phyloP scores from a whole-genome alignment of 1,140 invertebrate genomes.

The Hirudo medicinalis region DNA sequence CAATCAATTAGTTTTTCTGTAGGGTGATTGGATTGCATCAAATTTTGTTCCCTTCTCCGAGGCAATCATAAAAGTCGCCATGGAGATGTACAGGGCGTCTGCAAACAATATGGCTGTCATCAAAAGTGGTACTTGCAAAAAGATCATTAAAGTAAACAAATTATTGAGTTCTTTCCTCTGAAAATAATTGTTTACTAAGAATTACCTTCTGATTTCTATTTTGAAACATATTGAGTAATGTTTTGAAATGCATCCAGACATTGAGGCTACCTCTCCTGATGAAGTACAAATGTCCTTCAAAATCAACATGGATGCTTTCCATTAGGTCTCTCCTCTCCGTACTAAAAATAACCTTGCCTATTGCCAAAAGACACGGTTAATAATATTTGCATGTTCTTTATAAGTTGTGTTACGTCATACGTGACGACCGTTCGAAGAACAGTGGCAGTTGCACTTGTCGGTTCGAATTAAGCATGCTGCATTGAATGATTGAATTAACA shows the following conservation, averaged over 20 bases:
- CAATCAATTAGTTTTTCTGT: background rate
- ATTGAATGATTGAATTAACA: no score
- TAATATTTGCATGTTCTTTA: no score
- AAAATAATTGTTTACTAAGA: background rate
- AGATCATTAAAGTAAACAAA: conserved; percentile 53
- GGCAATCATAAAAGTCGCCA: conserved; percentile 63
- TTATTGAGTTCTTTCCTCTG: conserved; percentile 17
- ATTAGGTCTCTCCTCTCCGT: conserved; percentile 64
- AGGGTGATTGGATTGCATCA: conserved; percentile 64
- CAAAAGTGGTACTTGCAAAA: conserved; percentile 58
- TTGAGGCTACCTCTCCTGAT: conserved; percentile 60
- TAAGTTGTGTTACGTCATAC: no score
- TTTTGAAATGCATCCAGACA: conserved; percentile 38
- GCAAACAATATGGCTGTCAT: conserved; percentile 60
- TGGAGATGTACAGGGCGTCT: conserved; percentile 66
- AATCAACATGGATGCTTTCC: conserved; percentile 71
- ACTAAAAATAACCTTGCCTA: conserved; percentile 67
- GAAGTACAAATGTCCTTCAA: conserved; percentile 68
- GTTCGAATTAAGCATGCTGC: no score
- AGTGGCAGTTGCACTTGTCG: no score
- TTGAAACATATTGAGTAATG: background rate
- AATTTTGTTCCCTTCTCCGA: conserved; percentile 79
- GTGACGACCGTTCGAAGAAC: no score
- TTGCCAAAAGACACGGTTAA: conserved; percentile 59
- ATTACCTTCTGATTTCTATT: background rate